phyloP scores from a whole-genome alignment of 2,113 vertebrate genomes.

The Tragulus kanchil region DNA sequence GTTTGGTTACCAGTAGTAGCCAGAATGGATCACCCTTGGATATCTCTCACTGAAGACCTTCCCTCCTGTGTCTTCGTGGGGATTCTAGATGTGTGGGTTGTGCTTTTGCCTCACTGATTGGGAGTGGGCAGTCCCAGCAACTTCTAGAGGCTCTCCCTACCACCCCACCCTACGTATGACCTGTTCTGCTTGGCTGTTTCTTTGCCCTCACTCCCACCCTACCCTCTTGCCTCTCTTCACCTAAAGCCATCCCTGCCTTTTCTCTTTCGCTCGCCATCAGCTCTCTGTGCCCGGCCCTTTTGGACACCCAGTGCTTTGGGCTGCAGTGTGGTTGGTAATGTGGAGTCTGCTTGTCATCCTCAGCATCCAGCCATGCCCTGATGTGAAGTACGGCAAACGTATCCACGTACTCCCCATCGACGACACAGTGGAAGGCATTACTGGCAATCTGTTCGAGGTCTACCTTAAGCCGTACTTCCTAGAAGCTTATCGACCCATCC shows the following conservation, averaged over 20 bases:
- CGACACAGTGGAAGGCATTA: constrained; percentile 99
- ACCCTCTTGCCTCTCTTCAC: constrained; percentile 55
- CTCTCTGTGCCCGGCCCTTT: constrained; percentile 75
- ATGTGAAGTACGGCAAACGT: constrained; percentile 98
- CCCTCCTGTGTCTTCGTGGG: not conserved
- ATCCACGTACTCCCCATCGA: constrained; percentile 99
- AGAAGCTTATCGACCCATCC: constrained; percentile 99
- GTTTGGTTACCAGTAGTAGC: not conserved
- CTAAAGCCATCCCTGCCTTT: constrained; percentile 79
- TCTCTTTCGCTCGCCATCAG: constrained; percentile 69
- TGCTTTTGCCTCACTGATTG: constrained; percentile 50
- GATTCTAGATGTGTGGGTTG: constrained; percentile 14
- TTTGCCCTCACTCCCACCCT: constrained; percentile 51
- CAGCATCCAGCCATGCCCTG: constrained; percentile 99
- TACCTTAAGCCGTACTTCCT: constrained; percentile 99
- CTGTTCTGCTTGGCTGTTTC: constrained; percentile 60
- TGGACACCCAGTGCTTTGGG: constrained; percentile 51
- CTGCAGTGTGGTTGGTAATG: constrained; percentile 69
- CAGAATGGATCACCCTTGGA: constrained; percentile 32
- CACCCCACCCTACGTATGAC: not conserved
- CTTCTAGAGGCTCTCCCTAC: not conserved
- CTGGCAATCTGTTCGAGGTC: constrained; percentile 98
- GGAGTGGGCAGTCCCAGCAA: not conserved
- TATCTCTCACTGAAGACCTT: not conserved
- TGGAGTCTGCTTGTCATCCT: constrained; percentile 81